A percentile compares a stretch with the other conserved stretches of the same genome.
Conservation (phyloP, 2,888 invertebrate species). For the Phortica okadai region DNA sequence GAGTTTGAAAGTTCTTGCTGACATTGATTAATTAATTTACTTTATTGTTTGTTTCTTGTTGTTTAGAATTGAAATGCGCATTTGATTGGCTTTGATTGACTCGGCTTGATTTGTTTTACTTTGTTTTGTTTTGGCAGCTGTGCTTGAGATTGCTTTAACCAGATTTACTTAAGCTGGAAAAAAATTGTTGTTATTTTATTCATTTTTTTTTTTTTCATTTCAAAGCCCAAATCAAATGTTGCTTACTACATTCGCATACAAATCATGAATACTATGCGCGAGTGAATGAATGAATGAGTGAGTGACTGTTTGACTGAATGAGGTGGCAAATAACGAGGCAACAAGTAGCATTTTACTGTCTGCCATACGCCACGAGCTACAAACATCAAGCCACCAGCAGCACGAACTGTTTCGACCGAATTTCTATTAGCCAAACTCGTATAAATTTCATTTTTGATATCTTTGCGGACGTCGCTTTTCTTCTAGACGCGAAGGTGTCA, state of each 20-base stretch:
- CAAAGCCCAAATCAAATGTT: not conserved
- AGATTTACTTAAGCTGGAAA: not conserved
- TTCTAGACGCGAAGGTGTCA: constrained; percentile 16
- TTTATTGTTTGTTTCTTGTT: not conserved
- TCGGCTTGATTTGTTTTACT: not conserved
- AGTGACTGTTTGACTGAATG: constrained; percentile 23
- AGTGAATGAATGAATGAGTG: constrained; percentile 9
- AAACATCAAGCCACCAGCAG: not conserved
- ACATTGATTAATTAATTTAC: constrained; percentile 26
- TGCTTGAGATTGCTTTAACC: not conserved
- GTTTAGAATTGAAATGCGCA: not conserved
- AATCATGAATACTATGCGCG: constrained; percentile 12
- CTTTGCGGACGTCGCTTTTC: constrained; percentile 1
- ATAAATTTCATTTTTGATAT: constrained; percentile 1
- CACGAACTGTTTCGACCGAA: constrained; percentile 15
- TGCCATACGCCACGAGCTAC: not conserved
- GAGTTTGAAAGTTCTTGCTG: not conserved
- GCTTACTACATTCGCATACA: constrained; percentile 2
- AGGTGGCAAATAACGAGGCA: constrained; percentile 24
- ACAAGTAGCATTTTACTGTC: constrained; percentile 16
- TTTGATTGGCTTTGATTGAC: constrained; percentile 7
- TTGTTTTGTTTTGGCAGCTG: not conserved
- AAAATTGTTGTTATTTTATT: not conserved
- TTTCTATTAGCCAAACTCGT: constrained; percentile 4
- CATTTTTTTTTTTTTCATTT: not conserved